A percentile compares a stretch with the other conserved stretches of the same genome.
phyloP scores from a whole-genome alignment of 2,113 vertebrate genomes.

The Caretta caretta region DNA sequence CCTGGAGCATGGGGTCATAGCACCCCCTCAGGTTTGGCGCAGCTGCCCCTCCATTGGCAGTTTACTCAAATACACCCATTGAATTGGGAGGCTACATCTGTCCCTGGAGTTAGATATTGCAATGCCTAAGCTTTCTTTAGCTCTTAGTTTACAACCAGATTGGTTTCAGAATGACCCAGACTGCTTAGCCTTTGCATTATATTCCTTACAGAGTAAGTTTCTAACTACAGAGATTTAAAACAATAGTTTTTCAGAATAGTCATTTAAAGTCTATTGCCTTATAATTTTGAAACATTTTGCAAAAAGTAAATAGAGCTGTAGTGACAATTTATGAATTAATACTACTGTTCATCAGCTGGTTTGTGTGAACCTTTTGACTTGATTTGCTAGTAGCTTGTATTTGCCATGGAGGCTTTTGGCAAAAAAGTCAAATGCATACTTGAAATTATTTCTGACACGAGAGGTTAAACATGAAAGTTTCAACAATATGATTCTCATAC shows the following conservation, averaged over 20 bases:
- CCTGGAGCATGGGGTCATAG: background rate
- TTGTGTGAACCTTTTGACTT: conserved; percentile 58
- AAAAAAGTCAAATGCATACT: conserved; percentile 56
- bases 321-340: conserved; percentile 15
- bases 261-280: background rate
- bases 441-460: conserved; percentile 66
- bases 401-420: conserved; percentile 44
- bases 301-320: background rate
- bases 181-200: background rate
- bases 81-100: background rate
- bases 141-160: background rate
- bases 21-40: background rate
- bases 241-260: background rate
- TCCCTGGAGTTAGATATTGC: background rate
- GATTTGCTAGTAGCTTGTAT: conserved; percentile 69
- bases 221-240: background rate
- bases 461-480: conserved; percentile 37
- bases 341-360: conserved; percentile 30
- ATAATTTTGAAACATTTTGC: background rate
- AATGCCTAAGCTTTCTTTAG: background rate
- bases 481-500: conserved; percentile 47
- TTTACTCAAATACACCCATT: background rate
- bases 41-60: background rate
- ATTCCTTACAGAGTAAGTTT: background rate
- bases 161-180: background rate